Evolutionary conservation across 2,797 vertebrate species (phyloP), one percentile per base, ranked within the genome.

Genomic region (Carcharodon carcharias): DNA sequence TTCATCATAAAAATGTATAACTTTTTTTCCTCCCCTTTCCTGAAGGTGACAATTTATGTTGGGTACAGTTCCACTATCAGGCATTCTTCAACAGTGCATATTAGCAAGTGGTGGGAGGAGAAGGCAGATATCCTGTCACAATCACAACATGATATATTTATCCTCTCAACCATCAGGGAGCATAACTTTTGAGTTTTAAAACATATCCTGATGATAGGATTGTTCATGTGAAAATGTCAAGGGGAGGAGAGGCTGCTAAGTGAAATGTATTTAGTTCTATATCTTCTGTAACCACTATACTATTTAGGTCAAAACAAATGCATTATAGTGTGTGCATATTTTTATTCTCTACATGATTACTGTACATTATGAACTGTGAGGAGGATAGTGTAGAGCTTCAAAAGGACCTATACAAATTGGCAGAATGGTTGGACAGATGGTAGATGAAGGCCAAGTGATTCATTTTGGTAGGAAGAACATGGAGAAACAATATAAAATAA

Each of bases 71-170:
- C 91, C 61, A 67, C 63, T 67, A 40, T 93, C 21, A 45, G 21
- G 63, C 91, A 67, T 93, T 67, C n/a, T 93, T 93, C 63, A 93
- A 67, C n/a, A 67, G 91, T 35, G 18, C 91, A 45, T 26, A 93
- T 35, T 61, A 91, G 31, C 56, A 85, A 85, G 56, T 93, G n/a
- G 58, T 92, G 58, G n/a, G 91, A 93, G 91, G n/a, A 28, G 91
- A n/a, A 67, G 91, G n/a, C 91, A 93, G 63, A 93, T 67, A 54
- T 67, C 65, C n/a, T 93, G 91, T 93, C 91, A 93, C 63, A 8
- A 11, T 67, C n/a, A 67, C 91, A 45, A 65, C 40, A 45, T 26
- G 91, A 63, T 93, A n/a, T 61, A 93, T 93, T 93, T 93, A 61
- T 93, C n/a, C 91, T 67, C 40, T 67, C 63, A 67, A 67, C 61